Base-by-base conservation (phyloP, 2,888 invertebrate species). In the Plebejus anna region DNA sequence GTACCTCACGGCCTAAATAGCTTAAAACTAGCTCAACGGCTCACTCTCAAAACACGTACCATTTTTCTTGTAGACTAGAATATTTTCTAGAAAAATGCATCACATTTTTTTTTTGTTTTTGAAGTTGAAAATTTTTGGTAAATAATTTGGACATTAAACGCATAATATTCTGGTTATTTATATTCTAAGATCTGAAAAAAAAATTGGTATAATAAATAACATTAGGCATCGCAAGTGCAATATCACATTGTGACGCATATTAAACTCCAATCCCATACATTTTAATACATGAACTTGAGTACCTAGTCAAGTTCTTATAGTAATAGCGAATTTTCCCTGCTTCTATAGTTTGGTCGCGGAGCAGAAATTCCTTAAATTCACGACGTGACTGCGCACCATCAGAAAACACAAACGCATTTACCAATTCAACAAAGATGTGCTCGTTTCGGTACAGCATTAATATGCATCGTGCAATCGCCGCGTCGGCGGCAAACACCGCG, bases 1-100 rank as follows among this genome's bases (percentile, higher is more conserved):
- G 73, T 73, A 73, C 73, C 73, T 55, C 73, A 73, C 73, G 73
- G 73, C 73, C 73, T 73, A 73, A 73, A 73, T 73, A 73, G 73
- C 73, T 51, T 73, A 73, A 73, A 73, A 73, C 73, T 73, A 73
- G 73, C 73, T 73, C 73, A 73, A 73, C 55, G 55, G 73, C 73
- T 73, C 28, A 32, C 32, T 73, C 32, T 73, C 51, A 73, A 73
- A 73, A 73, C 73, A 73, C 73, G 73, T 73, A 51, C 73, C 73
- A 73, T 73, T 73, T 73, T 73, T 73, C 55, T 73, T 73, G 55
- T 73, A 73, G 73, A 55, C 73, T 73, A 73, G 51, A 73, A 55
- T 51, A 73, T 73, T 73, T 73, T 32, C 22, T 47, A 66, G 32
- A 66, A 66, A 66, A 66, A 66, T 32, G 32, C 61, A 66, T 66